Conservation (phyloP, 2,797 vertebrate genomes). For the Alcedo atthis region DNA sequence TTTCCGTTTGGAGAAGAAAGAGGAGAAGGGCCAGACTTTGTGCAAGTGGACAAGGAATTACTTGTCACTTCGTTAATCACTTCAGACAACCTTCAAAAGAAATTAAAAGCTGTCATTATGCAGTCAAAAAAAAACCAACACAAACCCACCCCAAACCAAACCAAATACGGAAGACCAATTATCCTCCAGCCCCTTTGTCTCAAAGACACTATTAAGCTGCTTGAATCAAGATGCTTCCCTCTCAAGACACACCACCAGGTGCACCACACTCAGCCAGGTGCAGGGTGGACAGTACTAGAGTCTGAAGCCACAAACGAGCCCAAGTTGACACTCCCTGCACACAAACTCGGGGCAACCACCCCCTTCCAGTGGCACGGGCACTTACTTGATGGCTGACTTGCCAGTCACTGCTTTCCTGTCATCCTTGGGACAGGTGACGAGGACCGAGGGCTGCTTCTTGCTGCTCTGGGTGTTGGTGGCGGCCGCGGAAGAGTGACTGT, state of each 20-base stretch:
- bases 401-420: slow-evolving; percentile 88
- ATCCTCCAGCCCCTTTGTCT: neutral
- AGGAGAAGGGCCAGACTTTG: slow-evolving; percentile 81
- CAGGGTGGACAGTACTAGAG: too few species aligned
- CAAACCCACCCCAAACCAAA: too few species aligned
- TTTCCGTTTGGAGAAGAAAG: slow-evolving; percentile 85
- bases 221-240: neutral
- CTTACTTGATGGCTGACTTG: slow-evolving; percentile 83
- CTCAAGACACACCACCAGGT: neutral
- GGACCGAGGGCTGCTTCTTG: slow-evolving; percentile 90
- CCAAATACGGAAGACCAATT: neutral
- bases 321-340: neutral
- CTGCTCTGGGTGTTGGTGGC: slow-evolving; percentile 84
- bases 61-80: slow-evolving; percentile 77
- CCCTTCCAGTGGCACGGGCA: neutral
- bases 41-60: slow-evolving; percentile 82
- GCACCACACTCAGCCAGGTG: too few species aligned
- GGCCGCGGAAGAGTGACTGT: slow-evolving; percentile 80
- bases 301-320: too few species aligned
- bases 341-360: fast-evolving
- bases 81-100: slow-evolving; percentile 78
- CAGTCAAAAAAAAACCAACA: fast-evolving
- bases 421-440: slow-evolving; percentile 84
- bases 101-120: neutral
- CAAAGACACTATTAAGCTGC: neutral